Base-by-base conservation (phyloP, 2,797 vertebrate species). In the Megaceryle alcyon region DNA sequence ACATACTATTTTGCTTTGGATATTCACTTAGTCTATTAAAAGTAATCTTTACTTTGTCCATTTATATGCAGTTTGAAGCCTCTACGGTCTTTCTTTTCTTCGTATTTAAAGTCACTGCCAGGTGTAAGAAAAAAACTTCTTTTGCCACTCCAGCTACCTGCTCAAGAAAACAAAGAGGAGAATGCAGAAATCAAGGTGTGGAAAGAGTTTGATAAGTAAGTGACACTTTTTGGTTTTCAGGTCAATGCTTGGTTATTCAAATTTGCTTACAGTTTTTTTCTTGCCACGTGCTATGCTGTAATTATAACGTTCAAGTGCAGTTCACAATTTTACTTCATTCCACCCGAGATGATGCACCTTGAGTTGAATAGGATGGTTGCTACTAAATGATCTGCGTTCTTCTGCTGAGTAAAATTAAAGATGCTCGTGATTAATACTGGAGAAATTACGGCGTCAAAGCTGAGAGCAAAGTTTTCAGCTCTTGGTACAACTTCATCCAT, bases 41-140 rank as follows among this genome's bases (percentile, higher is more conserved):
- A 82, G 8, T 70, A 20, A 71, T 64, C 51, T 43, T 69, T 79
- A 10, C 43, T 83, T 63, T 87, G 63, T 92, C 70, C 66, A 18
- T 92, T 76, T 89, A 37, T 39, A 9, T 41, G 43, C 98, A 99
- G 99, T 9, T 95, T 98, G 95, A 99, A 99, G 97, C 98, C 97
- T 46, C 97, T 99, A 10, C 98, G 99, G 3, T 99, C 99, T 75
- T 99, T 99, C 97, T 99, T 99, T 97, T 98, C 99, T 69, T 99
- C 99, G 0, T 98, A 98, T 73, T 92, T 99, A 87, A 98, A 98
- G 97, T 98, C 98, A 4, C 91, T 99, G 63, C 98, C 99, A 1
- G 98, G 98, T 6, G 98, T 99, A 7, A 98, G 98, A 88, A 98
- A 98, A 73, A 98, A 97, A 60, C 83, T 86, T 2, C 82, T 91